Conservation (phyloP, 2,888 invertebrate genomes). For the Cremastinae sp. region DNA sequence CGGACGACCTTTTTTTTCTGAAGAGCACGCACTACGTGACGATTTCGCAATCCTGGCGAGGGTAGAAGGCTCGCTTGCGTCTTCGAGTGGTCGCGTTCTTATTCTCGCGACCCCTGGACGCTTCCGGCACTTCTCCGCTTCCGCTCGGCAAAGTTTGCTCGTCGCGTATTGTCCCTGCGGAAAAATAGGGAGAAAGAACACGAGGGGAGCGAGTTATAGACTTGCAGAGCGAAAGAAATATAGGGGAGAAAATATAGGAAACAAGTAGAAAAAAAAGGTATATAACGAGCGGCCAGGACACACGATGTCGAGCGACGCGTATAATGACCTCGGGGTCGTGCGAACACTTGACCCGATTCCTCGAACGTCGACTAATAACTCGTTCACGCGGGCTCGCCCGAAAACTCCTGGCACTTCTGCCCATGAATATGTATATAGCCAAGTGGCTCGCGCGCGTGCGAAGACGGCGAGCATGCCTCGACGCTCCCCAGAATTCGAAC, state of each 20-base stretch:
- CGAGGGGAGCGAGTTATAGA: background rate
- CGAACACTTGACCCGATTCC: constrained; percentile 71
- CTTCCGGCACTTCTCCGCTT: constrained; percentile 45
- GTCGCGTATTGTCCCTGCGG: constrained; percentile 32
- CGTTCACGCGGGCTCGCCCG: constrained; percentile 52
- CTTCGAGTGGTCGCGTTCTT: constrained; percentile 44
- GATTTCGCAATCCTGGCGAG: constrained; percentile 32
- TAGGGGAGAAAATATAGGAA: background rate
- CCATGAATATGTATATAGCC: background rate
- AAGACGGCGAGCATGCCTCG: constrained; percentile 36
- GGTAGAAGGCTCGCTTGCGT: constrained; percentile 28
- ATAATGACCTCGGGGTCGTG: constrained; percentile 56
- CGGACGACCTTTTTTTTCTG: constrained; percentile 27
- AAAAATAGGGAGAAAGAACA: constrained; percentile 28
- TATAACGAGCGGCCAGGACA: background rate
- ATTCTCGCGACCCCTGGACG: constrained; percentile 15
- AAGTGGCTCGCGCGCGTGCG: background rate
- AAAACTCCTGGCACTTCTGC: background rate
- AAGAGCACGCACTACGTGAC: constrained; percentile 57
- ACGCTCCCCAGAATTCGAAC: constrained; percentile 53
- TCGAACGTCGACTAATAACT: constrained; percentile 66
- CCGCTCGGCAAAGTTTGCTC: constrained; percentile 43
- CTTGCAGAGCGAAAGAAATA: constrained; percentile 14
- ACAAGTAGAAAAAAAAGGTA: constrained; percentile 19
- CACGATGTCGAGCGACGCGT: constrained; percentile 44